A percentile compares a stretch with the other conserved stretches of the same genome.
Evolutionary conservation across 2,888 invertebrate species (phyloP).

Genomic region (Argyresthia goedartella): DNA sequence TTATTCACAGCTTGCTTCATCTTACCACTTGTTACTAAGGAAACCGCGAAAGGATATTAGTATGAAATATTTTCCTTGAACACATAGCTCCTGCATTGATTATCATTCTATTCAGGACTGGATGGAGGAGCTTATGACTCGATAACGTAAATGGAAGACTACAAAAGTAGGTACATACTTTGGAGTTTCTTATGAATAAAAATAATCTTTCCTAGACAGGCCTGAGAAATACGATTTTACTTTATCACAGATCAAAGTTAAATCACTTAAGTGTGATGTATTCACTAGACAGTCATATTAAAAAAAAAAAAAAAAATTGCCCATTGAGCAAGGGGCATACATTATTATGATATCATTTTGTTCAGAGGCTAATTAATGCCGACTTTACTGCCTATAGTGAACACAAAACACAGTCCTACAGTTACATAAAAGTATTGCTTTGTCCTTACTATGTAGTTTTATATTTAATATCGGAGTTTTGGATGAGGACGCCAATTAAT

Average conservation of each 20-base stretch:
- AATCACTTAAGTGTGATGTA: conserved; percentile 1
- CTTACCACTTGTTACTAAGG: too few species aligned
- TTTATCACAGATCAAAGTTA: conserved; percentile 26
- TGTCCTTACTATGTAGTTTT: too few species aligned
- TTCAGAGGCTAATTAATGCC: not conserved
- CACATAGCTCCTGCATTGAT: not conserved
- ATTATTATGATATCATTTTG: not conserved
- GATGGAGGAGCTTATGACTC: not conserved
- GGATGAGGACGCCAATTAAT: too few species aligned
- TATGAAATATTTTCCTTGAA: too few species aligned
- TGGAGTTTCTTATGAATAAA: not conserved
- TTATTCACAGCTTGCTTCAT: too few species aligned
- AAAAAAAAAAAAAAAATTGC: too few species aligned
- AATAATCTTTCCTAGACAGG: conserved; percentile 12
- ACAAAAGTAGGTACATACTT: conserved; percentile 1
- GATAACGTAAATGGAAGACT: conserved; percentile 1
- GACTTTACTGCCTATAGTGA: not conserved
- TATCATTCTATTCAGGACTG: not conserved
- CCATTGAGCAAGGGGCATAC: not conserved
- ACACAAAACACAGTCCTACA: not conserved
- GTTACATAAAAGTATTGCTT: not conserved
- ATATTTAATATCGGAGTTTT: too few species aligned
- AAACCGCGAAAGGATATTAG: too few species aligned
- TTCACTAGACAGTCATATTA: not conserved
- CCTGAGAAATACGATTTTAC: conserved; percentile 20